Evolutionary conservation across 2,113 vertebrate genomes (phyloP).

Genomic region (Rhadina sibilatrix): DNA sequence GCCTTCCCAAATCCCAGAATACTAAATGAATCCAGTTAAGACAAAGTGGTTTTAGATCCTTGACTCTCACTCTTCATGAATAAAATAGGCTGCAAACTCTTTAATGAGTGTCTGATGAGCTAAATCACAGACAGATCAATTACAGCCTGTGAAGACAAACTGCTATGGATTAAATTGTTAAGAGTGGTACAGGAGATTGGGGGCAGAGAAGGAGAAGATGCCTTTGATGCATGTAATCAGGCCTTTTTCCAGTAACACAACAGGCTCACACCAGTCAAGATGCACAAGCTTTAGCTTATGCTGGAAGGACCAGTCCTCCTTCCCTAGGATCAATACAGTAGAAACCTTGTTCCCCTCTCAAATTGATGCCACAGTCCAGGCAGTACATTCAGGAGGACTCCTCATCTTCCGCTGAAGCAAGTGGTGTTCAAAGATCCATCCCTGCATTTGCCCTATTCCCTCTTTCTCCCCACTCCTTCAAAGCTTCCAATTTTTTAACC

Average conservation of each 20-base stretch:
- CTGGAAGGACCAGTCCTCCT: neutral
- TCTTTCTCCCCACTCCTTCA: rapidly evolving
- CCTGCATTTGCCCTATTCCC: neutral
- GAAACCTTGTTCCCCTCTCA: neutral
- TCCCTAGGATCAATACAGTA: neutral
- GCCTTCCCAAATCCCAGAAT: neutral
- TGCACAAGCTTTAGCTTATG: neutral
- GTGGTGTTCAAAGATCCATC: neutral
- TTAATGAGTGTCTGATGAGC: slow-evolving; percentile 55
- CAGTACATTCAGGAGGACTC: neutral
- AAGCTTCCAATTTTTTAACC: neutral
- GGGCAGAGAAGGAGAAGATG: neutral
- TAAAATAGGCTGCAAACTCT: slow-evolving; percentile 33
- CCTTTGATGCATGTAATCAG: neutral
- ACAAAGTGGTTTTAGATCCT: slow-evolving; percentile 23
- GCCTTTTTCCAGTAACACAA: neutral
- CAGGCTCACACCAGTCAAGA: neutral
- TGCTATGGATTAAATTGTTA: slow-evolving; percentile 18
- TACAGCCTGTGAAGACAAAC: slow-evolving; percentile 45
- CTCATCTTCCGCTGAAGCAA: neutral
- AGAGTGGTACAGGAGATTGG: neutral
- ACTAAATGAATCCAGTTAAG: slow-evolving; percentile 18
- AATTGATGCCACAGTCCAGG: rapidly evolving
- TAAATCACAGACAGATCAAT: slow-evolving; percentile 52
- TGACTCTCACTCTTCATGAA: neutral